These are phyloP conservation scores for Deroptyus accipitrinus DNA, from an alignment of 2,113 vertebrate species.

Conservation along the genomic window DNA sequence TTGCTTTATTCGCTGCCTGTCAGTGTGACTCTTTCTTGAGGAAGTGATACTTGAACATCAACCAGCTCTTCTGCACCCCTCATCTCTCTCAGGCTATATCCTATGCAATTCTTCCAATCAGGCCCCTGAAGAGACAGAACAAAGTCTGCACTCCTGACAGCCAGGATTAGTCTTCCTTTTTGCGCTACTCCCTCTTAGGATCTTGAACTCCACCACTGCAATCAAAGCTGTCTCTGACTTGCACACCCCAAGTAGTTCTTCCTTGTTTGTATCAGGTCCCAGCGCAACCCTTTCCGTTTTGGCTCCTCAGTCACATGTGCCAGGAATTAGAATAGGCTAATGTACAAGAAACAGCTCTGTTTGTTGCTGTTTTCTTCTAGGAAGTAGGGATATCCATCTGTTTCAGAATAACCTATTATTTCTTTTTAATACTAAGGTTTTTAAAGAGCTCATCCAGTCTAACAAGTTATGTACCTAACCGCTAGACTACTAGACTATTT, in stretches of 20 bases:
- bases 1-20: background rate
- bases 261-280: background rate
- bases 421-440: background rate
- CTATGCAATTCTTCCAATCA: background rate
- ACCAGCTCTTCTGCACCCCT: background rate
- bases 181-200: background rate
- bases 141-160: background rate
- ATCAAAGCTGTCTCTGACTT: background rate
- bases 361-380: background rate
- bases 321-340: background rate
- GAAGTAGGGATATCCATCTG: fast-evolving
- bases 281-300: background rate
- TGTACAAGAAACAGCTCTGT: background rate
- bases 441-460: background rate
- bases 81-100: background rate
- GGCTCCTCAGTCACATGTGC: background rate
- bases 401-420: background rate
- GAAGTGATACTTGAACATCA: background rate
- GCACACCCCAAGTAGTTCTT: background rate
- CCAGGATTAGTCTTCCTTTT: background rate
- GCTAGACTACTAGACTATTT: background rate
- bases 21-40: background rate
- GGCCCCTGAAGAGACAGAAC: background rate
- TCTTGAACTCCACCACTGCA: background rate
- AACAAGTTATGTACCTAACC: background rate